phyloP scores from a whole-genome alignment of 2,888 invertebrate species.

The Dryomyza anilis region DNA sequence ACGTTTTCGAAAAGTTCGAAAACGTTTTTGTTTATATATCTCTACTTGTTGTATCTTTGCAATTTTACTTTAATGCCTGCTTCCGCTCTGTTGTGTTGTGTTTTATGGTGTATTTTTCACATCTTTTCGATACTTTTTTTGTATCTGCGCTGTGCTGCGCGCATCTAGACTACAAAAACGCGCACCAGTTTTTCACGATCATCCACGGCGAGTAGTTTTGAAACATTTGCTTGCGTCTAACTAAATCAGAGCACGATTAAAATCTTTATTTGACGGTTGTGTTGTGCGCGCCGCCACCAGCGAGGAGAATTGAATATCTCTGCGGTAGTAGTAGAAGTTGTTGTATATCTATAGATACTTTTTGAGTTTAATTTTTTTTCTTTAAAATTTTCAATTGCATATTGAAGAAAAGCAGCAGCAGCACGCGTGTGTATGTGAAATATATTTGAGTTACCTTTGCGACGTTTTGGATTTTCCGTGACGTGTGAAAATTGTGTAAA shows the following conservation, averaged over 20 bases:
- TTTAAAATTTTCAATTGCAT: background rate
- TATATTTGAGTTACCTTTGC: background rate
- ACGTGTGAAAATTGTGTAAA: conserved; percentile 25
- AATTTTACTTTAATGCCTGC: too few relatives aligned
- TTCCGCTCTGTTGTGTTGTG: too few relatives aligned
- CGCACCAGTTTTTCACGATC: conserved; percentile 5
- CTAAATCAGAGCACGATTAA: conserved; percentile 54
- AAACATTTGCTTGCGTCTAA: conserved; percentile 36
- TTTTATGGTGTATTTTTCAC: background rate
- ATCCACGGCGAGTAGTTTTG: conserved; percentile 6
- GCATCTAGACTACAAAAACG: conserved; percentile 24
- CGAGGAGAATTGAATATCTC: background rate
- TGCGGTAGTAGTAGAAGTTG: too few relatives aligned
- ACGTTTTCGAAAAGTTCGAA: background rate
- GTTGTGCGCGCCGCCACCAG: conserved; percentile 45
- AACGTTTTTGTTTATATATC: background rate
- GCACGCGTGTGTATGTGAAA: background rate
- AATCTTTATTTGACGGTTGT: conserved; percentile 61
- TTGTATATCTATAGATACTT: conserved; percentile 13
- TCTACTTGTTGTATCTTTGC: conserved; percentile 4
- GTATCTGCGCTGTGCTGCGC: conserved; percentile 17
- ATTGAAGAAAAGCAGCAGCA: too few relatives aligned
- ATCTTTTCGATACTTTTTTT: background rate
- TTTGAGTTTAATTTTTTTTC: conserved; percentile 16
- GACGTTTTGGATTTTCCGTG: background rate